phyloP scores from a whole-genome alignment of 23 tunicate genomes.

The Trididemnum nubilum region DNA sequence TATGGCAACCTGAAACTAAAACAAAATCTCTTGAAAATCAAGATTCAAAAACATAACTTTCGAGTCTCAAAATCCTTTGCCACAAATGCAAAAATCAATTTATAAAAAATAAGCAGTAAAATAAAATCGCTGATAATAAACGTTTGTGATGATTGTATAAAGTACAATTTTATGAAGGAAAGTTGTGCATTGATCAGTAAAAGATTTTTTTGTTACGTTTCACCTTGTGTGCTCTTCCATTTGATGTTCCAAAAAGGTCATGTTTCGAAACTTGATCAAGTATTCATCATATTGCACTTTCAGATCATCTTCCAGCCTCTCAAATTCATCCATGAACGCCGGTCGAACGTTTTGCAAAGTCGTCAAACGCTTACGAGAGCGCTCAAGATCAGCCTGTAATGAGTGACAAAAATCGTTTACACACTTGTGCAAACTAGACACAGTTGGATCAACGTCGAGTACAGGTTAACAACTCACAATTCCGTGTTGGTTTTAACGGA shows the following conservation, averaged over 20 bases:
- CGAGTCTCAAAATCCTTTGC: too few species aligned
- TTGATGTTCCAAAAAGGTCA: conserved; percentile 85
- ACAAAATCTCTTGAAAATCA: too few species aligned
- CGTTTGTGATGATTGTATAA: too few species aligned
- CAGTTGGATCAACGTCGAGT: not conserved
- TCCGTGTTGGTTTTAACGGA: too few species aligned
- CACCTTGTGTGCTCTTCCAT: conserved; percentile 70
- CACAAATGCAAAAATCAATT: too few species aligned
- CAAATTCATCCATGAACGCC: conserved; percentile 98
- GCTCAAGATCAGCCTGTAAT: conserved; percentile 77
- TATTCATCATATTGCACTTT: conserved; percentile 82
- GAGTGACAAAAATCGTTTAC: not conserved
- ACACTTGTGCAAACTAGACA: not conserved
- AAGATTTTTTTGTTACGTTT: too few species aligned
- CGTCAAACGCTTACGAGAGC: conserved; percentile 73
- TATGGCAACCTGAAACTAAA: too few species aligned
- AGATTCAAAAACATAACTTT: too few species aligned
- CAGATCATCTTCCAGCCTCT: conserved; percentile 73
- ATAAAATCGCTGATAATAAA: too few species aligned
- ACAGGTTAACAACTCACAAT: not conserved
- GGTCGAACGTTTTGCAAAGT: conserved; percentile 95
- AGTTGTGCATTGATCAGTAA: too few species aligned
- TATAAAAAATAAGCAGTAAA: too few species aligned
- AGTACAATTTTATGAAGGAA: too few species aligned
- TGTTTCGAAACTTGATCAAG: conserved; percentile 81